These are phyloP conservation scores for Sesamia nonagrioides DNA, from an alignment of 1,140 invertebrate species.

Conservation along the genomic window DNA sequence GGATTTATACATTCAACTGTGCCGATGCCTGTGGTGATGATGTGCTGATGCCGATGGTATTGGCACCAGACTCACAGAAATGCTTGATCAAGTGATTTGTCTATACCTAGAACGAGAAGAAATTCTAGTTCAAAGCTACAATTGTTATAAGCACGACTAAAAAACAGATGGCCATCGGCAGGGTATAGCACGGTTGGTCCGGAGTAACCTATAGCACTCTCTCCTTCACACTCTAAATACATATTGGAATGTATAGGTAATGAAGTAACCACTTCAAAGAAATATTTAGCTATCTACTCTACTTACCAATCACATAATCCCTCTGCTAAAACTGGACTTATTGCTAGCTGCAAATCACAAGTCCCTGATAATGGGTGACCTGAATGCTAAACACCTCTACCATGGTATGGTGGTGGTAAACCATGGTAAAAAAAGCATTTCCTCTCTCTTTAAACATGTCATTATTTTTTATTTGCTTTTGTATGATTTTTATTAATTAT, in stretches of 20 bases:
- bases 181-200: background rate
- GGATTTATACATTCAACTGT: too few species aligned
- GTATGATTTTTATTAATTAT: too few species aligned
- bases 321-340: too few species aligned
- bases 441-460: too few species aligned
- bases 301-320: background rate
- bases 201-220: background rate
- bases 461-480: too few species aligned
- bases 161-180: background rate
- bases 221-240: background rate
- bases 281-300: background rate
- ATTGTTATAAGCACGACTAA: background rate
- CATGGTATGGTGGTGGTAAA: too few species aligned
- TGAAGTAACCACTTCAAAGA: background rate
- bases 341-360: background rate
- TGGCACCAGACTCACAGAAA: background rate
- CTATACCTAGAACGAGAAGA: too few species aligned
- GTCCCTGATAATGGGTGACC: background rate
- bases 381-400: background rate
- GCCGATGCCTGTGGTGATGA: too few species aligned
- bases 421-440: too few species aligned
- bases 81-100: background rate
- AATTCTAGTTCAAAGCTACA: background rate
- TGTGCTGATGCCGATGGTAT: slow-evolving; percentile 22
- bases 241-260: background rate